These are phyloP conservation scores for Bryconaethiops microstoma DNA, from an alignment of 2,797 vertebrate species.

Conservation along the genomic window DNA sequence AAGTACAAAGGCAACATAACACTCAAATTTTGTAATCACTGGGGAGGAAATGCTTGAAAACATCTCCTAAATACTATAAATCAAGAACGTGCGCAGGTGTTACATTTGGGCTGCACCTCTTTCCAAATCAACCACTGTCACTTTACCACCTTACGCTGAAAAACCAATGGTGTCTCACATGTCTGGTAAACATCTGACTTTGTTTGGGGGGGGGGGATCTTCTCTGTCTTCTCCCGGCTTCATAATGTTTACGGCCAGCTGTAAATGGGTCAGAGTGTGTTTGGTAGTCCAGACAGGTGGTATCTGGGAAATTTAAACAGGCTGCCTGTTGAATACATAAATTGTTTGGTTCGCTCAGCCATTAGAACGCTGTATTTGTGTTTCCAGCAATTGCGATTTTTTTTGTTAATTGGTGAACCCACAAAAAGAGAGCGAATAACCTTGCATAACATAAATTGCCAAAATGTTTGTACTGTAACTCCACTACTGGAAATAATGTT, in stretches of 20 bases:
- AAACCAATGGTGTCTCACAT: constrained; percentile 42
- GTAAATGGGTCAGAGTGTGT: constrained; percentile 72
- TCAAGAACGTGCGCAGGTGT: constrained; percentile 29
- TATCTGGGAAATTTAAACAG: constrained; percentile 72
- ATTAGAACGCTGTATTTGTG: constrained; percentile 49
- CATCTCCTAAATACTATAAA: constrained; percentile 57
- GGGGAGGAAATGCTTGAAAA: neutral
- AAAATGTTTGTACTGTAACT: neutral
- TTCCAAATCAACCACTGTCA: constrained; percentile 12
- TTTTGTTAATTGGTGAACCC: constrained; percentile 19
- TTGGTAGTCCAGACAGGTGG: constrained; percentile 72
- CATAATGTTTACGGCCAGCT: constrained; percentile 72
- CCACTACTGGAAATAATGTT: neutral
- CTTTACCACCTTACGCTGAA: constrained; percentile 21
- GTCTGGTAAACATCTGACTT: constrained; percentile 66
- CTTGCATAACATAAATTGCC: neutral
- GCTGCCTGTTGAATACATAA: constrained; percentile 65
- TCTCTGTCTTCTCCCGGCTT: constrained; percentile 17
- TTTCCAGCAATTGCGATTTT: constrained; percentile 39
- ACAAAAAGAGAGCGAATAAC: too few species aligned
- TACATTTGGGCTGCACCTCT: neutral
- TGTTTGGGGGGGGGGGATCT: constrained; percentile 38
- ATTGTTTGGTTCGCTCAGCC: constrained; percentile 69
- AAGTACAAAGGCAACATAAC: neutral
- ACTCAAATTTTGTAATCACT: neutral